Evolutionary conservation across 2,113 vertebrate genomes (phyloP).

Genomic region (Equus przewalskii): DNA sequence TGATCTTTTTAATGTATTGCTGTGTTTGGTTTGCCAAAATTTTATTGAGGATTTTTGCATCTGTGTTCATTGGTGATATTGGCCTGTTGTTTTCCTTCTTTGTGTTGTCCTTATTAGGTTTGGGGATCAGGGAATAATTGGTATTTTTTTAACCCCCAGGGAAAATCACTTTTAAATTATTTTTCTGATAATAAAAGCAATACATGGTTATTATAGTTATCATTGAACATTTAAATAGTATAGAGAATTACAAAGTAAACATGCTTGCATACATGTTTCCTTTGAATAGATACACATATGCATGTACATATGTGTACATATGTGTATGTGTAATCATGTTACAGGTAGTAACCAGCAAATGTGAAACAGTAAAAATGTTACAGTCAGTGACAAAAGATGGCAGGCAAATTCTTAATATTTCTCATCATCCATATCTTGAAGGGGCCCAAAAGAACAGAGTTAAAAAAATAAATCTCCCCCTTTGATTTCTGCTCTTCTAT

Average conservation of each 20-base stretch:
- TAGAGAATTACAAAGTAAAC: not conserved
- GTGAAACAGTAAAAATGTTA: not conserved
- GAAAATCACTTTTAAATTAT: slow-evolving; percentile 23
- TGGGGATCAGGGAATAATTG: not conserved
- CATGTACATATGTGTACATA: not conserved
- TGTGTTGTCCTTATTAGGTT: too few relatives aligned
- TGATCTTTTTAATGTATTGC: too few relatives aligned
- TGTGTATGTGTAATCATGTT: not conserved
- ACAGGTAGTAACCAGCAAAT: not conserved
- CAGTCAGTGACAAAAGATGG: not conserved
- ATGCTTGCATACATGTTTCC: not conserved
- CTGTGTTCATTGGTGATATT: too few relatives aligned
- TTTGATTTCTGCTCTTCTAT: not conserved
- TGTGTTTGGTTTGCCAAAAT: too few relatives aligned
- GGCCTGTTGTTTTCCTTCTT: too few relatives aligned
- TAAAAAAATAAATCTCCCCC: not conserved
- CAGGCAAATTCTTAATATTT: slow-evolving; percentile 23
- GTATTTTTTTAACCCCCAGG: not conserved
- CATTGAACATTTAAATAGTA: slow-evolving; percentile 26
- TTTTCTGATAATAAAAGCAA: slow-evolving; percentile 44
- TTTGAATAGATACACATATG: not conserved
- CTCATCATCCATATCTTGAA: not conserved
- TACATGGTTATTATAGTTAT: not conserved
- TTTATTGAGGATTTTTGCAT: too few relatives aligned
- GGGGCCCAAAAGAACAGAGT: not conserved